Base-by-base conservation (phyloP, 1,140 invertebrate species). In the Hycleus phaleratus region DNA sequence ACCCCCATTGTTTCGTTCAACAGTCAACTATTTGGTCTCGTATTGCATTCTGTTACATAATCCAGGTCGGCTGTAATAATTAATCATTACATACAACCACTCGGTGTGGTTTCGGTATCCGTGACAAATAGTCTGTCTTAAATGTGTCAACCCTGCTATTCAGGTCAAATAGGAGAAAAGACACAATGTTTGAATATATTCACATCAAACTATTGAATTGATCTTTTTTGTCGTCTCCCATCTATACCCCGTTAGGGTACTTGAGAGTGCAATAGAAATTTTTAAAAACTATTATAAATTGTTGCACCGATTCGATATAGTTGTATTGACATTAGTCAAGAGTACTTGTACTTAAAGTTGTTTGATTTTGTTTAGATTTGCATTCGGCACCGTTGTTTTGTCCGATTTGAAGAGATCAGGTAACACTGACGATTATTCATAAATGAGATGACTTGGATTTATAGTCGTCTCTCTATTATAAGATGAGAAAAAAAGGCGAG, bases 111-210 rank as follows among this genome's bases (percentile, higher is more conserved):
- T 64, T 63, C 44, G 43, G 47, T 32, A 32, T 39, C 60, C 54
- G 60, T 67, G 65, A 67, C 65, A 67, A 67, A 67, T 67, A 67
- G 65, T 67, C 51, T 62, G 60, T 67, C 63, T 56, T 53, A 64
- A 62, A 67, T 64, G 60, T 67, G 65, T 67, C 65, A 67, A 67
- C 62, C 61, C 58, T 50, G 56, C 43, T 57, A 58, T 62, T 67
- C 58, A 60, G 43, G 26, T 39, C 56, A 32, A 32, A 42, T 18
- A 50, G 49, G 46, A 60, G 7, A 32, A 32, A 32, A 32, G 7
- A 32, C 18, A 32, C 4, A 32, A 4, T 32, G 54, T 60, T 55
- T 54, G 60, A 58, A 62, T 66, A 62, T 32, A 62, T 62, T 62
- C 32, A 32, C 32, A 32, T 32, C 18, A 32, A 5, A 7, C 32